Evolutionary conservation across 2,888 invertebrate species (phyloP).

Genomic region (Calephelis perditalis): DNA sequence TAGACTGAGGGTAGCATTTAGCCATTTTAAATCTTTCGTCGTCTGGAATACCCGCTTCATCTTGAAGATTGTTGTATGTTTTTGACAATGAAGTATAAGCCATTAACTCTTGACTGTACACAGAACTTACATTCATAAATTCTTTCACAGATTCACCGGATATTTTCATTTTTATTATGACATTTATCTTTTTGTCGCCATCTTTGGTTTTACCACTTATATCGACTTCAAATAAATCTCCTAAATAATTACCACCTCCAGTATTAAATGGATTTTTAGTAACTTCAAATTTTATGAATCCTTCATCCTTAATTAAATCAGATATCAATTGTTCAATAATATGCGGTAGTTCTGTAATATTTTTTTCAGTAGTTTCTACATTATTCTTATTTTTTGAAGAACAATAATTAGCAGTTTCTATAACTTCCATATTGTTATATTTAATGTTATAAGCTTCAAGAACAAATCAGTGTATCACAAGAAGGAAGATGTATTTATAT

Average conservation of each 20-base stretch:
- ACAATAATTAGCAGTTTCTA: constrained; percentile 2
- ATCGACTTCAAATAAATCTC: constrained; percentile 38
- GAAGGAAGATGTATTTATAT: too few species aligned
- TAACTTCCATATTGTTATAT: background rate
- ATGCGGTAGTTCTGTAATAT: background rate
- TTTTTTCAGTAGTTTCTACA: background rate
- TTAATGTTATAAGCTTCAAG: too few species aligned
- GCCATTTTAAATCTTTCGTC: constrained; percentile 15
- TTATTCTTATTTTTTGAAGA: background rate
- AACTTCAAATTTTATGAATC: background rate
- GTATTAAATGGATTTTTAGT: constrained; percentile 9
- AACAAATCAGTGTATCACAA: too few species aligned
- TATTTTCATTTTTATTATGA: constrained; percentile 41
- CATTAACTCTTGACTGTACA: constrained; percentile 38
- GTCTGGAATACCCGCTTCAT: constrained; percentile 36
- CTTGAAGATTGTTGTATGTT: constrained; percentile 33
- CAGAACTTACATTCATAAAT: constrained; percentile 30
- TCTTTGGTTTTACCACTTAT: constrained; percentile 38
- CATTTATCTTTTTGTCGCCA: constrained; percentile 38
- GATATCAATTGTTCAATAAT: too few species aligned
- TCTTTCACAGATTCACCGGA: constrained; percentile 26
- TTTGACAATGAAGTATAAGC: constrained; percentile 35
- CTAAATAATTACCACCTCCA: constrained; percentile 12
- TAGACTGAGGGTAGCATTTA: constrained; percentile 36
- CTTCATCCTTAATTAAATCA: too few species aligned